Conservation (phyloP, 2,113 vertebrate species). For the Pelodiscus sinensis region DNA sequence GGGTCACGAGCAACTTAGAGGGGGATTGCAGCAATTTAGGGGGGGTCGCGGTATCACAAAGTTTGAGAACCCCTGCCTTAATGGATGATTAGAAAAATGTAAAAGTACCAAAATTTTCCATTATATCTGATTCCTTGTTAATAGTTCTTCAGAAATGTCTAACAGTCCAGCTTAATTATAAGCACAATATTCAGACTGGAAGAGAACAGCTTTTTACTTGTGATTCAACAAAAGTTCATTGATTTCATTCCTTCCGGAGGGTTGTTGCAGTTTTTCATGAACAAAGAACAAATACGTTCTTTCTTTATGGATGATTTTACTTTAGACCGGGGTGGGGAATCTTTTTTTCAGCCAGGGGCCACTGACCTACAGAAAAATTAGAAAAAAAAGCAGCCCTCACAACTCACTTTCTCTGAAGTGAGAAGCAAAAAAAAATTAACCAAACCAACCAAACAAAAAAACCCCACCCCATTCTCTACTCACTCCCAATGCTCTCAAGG, state of each 20-base stretch:
- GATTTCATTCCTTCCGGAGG: constrained; percentile 1
- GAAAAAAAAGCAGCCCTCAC: too few relatives aligned
- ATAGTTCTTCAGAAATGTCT: background rate
- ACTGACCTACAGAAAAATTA: too few relatives aligned
- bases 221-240: constrained; percentile 17
- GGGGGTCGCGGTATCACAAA: too few relatives aligned
- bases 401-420: too few relatives aligned
- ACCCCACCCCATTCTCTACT: too few relatives aligned
- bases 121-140: background rate
- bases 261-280: background rate
- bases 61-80: background rate
- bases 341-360: too few relatives aligned
- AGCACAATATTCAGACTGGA: background rate
- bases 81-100: background rate
- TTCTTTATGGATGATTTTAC: constrained; percentile 46
- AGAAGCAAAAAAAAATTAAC: too few relatives aligned
- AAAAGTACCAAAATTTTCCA: background rate
- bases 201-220: background rate
- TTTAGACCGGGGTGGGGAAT: background rate
- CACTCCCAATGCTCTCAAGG: too few relatives aligned
- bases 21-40: too few relatives aligned
- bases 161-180: background rate
- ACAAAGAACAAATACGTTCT: constrained; percentile 4
- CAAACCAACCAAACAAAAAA: too few relatives aligned
- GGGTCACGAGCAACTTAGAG: too few relatives aligned